Conservation (phyloP, 1,140 invertebrate genomes). For the Sarcophaga peregrina region DNA sequence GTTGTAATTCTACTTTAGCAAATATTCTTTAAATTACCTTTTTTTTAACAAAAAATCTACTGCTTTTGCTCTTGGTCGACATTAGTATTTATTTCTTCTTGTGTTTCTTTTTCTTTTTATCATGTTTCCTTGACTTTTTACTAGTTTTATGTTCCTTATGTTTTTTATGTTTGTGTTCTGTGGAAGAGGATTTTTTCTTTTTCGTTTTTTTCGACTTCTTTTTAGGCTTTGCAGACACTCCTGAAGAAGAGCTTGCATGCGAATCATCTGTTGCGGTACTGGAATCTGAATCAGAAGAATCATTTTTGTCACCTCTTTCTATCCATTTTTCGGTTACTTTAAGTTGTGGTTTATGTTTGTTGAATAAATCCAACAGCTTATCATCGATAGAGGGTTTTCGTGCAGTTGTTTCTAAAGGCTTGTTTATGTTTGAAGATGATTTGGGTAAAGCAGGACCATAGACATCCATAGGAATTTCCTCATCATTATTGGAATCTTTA, state of each 20-base stretch:
- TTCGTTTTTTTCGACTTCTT: slow-evolving; percentile 48
- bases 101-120: slow-evolving; percentile 61
- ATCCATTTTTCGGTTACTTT: slow-evolving; percentile 3
- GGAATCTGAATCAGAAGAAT: slow-evolving; percentile 5
- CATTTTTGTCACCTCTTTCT: background rate
- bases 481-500: background rate
- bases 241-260: background rate
- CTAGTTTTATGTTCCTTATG: slow-evolving; percentile 47
- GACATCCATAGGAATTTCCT: background rate
- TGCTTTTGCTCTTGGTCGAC: no score
- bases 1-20: no score
- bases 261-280: slow-evolving; percentile 28
- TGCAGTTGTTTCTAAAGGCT: background rate
- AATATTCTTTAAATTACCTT: no score
- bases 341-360: slow-evolving; percentile 7
- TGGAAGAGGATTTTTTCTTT: slow-evolving; percentile 42
- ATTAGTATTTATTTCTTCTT: slow-evolving; percentile 49
- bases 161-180: slow-evolving; percentile 51
- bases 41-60: no score
- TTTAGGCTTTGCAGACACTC: background rate
- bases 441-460: slow-evolving; percentile 20
- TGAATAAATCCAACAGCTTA: slow-evolving; percentile 6
- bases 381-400: background rate
- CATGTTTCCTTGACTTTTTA: slow-evolving; percentile 56
- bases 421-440: background rate